Percentiles rank a stretch among this genome's conserved stretches.
phyloP scores from a whole-genome alignment of 2,113 vertebrate genomes.

The Bos javanicus region DNA sequence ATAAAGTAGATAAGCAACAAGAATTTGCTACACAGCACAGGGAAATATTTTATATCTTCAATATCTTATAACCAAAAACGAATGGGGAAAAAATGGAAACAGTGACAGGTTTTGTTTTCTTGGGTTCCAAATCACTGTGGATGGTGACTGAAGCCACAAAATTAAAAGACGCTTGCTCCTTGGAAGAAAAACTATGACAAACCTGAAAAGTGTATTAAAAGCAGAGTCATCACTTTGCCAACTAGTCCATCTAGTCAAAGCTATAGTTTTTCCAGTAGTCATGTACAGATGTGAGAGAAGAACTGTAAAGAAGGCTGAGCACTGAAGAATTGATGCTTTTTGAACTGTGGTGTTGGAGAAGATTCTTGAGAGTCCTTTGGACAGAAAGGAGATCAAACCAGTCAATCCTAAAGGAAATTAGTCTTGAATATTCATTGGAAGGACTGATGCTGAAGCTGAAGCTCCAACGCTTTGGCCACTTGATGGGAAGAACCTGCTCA shows the following conservation, averaged over 20 bases:
- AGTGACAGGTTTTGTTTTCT: neutral
- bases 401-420: neutral
- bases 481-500: neutral
- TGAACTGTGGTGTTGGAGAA: neutral
- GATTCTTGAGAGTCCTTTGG: neutral
- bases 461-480: neutral
- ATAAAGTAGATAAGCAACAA: neutral
- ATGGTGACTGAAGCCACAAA: neutral
- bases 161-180: neutral
- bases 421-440: neutral
- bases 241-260: neutral
- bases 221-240: neutral
- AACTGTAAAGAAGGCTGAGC: accelerated
- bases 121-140: neutral
- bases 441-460: neutral
- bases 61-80: neutral
- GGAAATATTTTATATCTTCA: neutral
- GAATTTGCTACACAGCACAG: neutral
- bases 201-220: neutral
- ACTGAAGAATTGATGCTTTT: neutral
- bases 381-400: neutral
- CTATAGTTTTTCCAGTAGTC: neutral
- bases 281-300: neutral
- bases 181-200: neutral
- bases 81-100: neutral